Base-by-base conservation (phyloP, 2,797 vertebrate genomes). In the Spea hammondii region DNA sequence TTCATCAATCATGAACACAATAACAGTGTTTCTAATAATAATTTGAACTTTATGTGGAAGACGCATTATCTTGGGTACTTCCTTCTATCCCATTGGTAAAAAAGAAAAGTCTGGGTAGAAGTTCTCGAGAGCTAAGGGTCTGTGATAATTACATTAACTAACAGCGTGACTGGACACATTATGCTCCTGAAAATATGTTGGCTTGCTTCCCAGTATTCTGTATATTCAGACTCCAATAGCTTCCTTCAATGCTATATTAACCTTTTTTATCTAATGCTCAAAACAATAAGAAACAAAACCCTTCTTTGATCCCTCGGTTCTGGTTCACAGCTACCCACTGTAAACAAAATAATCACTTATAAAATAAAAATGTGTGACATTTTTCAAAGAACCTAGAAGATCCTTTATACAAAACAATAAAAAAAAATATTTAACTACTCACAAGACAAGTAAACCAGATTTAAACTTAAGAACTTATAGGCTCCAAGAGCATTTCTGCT, bases 181-280 rank as follows among this genome's bases (percentile, higher is more conserved):
- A 54, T 8, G 55, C 51, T 57, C 12, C 45, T 54, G 55, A 59
- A 72, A 72, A 59, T 72, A 72, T 72, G 8, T 59, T 70, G 70
- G 70, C 70, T 1, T 4, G 11, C 45, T 72, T 53, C 70, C 70
- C 45, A 72, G 70, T 47, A 57, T 44, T 51, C 70, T 59, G 50
- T 71, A 59, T 57, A 72, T 59, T 57, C 7, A 4, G 45, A 14
- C 47, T 48, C 13, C 45, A 72, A 72, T 60, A 62, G 45, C 70
- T 60, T 72, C 54, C n/a, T 54, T 57, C 48, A 72, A 48, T 49
- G 54, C 55, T 72, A 72, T 14, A 59, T 72, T 72, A 72, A 53
- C 70, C 5, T 47, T 70, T 17, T 32, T 70, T 45, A 72, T 72
- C 47, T 72, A 54, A 72, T 54, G 48, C 59, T 51, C 13, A 60